Evolutionary conservation across 2,113 vertebrate genomes (phyloP).

Genomic region (Dascyllus trimaculatus): DNA sequence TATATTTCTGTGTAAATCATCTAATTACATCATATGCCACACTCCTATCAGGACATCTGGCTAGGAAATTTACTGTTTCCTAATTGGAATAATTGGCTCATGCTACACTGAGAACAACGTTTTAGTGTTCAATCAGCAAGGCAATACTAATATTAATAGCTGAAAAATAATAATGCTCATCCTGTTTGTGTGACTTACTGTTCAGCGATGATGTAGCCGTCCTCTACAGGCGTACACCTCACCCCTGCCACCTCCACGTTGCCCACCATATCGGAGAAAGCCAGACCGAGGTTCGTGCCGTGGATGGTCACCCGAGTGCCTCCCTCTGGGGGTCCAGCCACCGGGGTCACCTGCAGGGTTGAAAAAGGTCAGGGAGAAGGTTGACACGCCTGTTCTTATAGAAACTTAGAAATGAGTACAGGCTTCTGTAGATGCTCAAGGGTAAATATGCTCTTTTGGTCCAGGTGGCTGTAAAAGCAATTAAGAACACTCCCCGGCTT

Average conservation of each 20-base stretch:
- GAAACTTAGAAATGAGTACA: conserved; percentile 21
- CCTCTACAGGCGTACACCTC: conserved; percentile 90
- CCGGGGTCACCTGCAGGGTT: conserved; percentile 90
- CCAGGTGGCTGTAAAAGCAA: conserved; percentile 72
- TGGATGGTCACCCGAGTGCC: conserved; percentile 96
- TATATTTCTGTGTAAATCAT: background rate
- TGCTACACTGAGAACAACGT: background rate
- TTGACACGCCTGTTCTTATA: background rate
- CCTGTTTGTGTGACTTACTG: conserved; percentile 88
- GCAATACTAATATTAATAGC: background rate
- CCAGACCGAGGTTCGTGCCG: conserved; percentile 94
- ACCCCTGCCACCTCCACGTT: conserved; percentile 96
- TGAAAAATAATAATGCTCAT: background rate
- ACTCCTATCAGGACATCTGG: background rate
- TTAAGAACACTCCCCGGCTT: conserved; percentile 40
- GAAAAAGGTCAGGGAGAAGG: conserved; percentile 9
- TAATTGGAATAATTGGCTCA: background rate
- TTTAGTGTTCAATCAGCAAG: background rate
- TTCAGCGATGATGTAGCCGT: conserved; percentile 95
- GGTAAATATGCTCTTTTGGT: conserved; percentile 57
- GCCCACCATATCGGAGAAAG: conserved; percentile 93
- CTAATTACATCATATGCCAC: background rate
- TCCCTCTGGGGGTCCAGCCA: conserved; percentile 95
- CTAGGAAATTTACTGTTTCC: background rate
- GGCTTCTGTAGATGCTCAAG: conserved; percentile 39